phyloP scores from a whole-genome alignment of 35 echinoderm and acorn worm genomes.

The Chiridota heheva region DNA sequence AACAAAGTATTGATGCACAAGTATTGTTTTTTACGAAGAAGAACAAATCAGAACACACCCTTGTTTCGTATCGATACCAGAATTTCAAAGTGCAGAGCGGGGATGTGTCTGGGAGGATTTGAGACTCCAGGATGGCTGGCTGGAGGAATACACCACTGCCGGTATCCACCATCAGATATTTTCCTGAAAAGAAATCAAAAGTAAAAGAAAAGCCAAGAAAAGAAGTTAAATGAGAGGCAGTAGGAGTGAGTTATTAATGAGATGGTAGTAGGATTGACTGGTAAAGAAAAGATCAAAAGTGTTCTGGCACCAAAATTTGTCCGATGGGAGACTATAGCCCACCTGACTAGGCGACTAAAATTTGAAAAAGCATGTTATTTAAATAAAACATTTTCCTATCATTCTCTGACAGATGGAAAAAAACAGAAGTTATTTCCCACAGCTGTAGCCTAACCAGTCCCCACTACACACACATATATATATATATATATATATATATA shows the following conservation, averaged over 20 bases:
- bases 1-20: too few species aligned
- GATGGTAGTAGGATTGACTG: neutral
- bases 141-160: slow-evolving; percentile 70
- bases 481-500: too few species aligned
- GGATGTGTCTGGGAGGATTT: slow-evolving; percentile 45
- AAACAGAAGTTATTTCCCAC: too few species aligned
- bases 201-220: neutral
- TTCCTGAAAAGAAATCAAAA: slow-evolving; percentile 43
- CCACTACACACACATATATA: too few species aligned
- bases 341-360: too few species aligned
- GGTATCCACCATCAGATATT: slow-evolving; percentile 60
- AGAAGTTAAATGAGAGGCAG: neutral
- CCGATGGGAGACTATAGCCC: too few species aligned
- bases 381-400: neutral
- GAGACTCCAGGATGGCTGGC: slow-evolving; percentile 50
- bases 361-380: neutral
- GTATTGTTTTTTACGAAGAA: too few species aligned
- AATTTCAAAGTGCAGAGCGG: slow-evolving; percentile 59
- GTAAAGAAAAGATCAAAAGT: neutral
- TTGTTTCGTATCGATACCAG: slow-evolving; percentile 55
- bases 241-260: neutral
- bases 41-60: neutral
- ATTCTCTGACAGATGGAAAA: too few species aligned
- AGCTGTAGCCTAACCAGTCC: neutral
- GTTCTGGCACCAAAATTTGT: too few species aligned